Conservation (phyloP, 1,140 invertebrate genomes). For the Sarcophaga bullata region DNA sequence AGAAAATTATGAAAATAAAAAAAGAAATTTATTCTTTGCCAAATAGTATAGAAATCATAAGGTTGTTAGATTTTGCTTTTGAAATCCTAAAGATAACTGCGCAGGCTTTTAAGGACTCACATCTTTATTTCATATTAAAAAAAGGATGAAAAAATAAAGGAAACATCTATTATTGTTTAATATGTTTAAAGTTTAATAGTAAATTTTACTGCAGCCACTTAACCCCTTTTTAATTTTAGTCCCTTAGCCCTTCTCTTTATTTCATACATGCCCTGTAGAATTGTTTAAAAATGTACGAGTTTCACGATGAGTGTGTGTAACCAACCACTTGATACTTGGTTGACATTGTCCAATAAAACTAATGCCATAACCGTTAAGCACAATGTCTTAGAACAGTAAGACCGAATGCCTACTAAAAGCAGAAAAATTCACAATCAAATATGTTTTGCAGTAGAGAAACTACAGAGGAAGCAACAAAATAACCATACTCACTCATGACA, state of each 20-base stretch:
- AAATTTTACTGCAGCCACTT: constrained; percentile 16
- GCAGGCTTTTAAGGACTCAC: neutral
- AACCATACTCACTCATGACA: no score
- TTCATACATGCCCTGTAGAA: no score
- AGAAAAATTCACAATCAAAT: no score
- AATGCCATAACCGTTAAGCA: neutral
- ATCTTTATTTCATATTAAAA: no score
- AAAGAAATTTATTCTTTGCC: neutral
- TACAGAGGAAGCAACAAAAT: no score
- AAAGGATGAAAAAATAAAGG: no score
- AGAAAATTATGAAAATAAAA: neutral
- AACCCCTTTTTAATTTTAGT: neutral
- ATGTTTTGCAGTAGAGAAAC: no score
- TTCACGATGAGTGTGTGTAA: neutral
- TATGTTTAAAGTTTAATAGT: no score
- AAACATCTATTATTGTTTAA: no score
- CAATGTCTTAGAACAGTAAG: neutral
- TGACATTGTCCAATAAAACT: constrained; percentile 24
- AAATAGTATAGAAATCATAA: neutral
- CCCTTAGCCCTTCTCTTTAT: neutral
- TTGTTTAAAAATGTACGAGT: neutral
- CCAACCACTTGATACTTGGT: neutral
- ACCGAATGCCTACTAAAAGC: no score
- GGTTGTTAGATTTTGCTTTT: neutral
- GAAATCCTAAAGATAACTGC: neutral